Base-by-base conservation (phyloP, 2,113 vertebrate genomes). In the Theristicus caerulescens region DNA sequence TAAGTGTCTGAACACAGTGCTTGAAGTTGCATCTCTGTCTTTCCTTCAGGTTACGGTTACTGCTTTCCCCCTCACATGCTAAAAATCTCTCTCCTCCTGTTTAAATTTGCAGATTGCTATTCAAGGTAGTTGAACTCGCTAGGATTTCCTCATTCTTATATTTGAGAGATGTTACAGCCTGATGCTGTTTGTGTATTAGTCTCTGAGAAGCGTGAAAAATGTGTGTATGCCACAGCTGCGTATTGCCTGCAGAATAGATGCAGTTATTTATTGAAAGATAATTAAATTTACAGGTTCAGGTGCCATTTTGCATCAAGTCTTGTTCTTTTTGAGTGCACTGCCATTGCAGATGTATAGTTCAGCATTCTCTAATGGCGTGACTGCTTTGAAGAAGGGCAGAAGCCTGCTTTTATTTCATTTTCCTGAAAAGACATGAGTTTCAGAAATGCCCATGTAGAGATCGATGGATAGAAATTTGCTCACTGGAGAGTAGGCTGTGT, bases 331-430 rank as follows among this genome's bases (percentile, higher is more conserved):
- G 49, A 58, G 31, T n/a, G 17, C 0, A 0, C 31, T 79, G 49
- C 47, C 34, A 34, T 40, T 92, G 42, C 59, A 84, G 46, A 47
- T 36, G 15, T 62, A 13, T 40, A 49, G n/a, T 42, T 88, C 38
- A 86, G 72, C 42, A 67, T 26, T 12, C 12, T 85, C 9, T 88
- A 21, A 59, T 15, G 19, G 58, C 10, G 2, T 15, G 24, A 24
- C 51, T 86, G 20, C 38, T 96, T 74, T 76, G 80, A 94, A 92
- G 69, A 86, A 82, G 31, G 22, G 49, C 83, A 94, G 80, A 93
- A 64, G 15, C 40, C 21, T 71, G 14, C 57, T 70, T 90, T 78
- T 36, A 52, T 92, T 66, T 91, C 13, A 26, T 72, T 74, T 21
- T 76, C 31, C 31, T 85, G 49, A 66, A 66, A 94, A 77, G 32